Evolutionary conservation across 2,797 vertebrate species (phyloP), one percentile per base, ranked within the genome.

Genomic region (Mionectes olivaceus): DNA sequence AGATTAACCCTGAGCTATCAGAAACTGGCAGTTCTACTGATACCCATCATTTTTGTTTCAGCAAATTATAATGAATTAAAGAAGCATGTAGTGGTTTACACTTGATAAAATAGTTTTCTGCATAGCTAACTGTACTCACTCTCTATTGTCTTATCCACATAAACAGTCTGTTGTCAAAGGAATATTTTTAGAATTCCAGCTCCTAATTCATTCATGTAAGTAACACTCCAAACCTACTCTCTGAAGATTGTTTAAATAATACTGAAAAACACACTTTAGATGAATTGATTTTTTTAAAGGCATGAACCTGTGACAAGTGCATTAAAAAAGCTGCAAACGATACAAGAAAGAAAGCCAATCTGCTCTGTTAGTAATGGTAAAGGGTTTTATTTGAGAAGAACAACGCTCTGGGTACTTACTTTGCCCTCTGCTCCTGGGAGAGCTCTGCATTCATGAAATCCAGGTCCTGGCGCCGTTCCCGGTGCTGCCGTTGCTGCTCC

Each of bases 371-470:
- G 15, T 4, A 68, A 35, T 2, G 4, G 12, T 27, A 22, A 50
- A 63, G 35, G 28, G 15, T 6, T 79, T 10, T 5, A 39, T 17
- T 27, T n/a, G 18, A 63, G 57, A 74, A 60, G 37, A 67, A 81
- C 37, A 59, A 41, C 16, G 3, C 17, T n/a, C 14, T 25, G 30
- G 47, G 18, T 12, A n/a, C 98, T 97, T 83, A 99, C 99, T 95
- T 98, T 25, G 94, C 86, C 44, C 70, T 97, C 63, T 98, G 98
- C 24, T 95, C 94, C 55, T 95, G 81, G 25, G 98, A 98, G 56
- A 99, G 97, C 71, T 94, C 71, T 56, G 87, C 19, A 12, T 99
- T 99, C 75, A 93, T 4, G 32, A 75, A 70, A 87, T 99, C 99
- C 94, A 99, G 49, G 2, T 96, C 94, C n/a, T 12, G 96, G 83